Conservation (phyloP, 2,113 vertebrate species). For the Otus sunia region DNA sequence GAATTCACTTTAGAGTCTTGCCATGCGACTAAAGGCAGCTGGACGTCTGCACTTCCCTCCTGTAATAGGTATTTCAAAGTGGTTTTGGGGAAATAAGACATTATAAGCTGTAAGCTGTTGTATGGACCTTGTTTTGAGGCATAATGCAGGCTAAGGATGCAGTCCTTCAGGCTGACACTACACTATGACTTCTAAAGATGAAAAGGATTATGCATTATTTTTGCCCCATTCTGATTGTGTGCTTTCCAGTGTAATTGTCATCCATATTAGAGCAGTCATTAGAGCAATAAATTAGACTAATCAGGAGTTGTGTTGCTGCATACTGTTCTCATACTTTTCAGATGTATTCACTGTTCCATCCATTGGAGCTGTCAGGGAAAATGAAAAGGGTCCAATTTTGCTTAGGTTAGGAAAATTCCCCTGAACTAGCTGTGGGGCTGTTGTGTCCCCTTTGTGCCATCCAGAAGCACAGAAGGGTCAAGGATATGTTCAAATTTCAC, state of each 20-base stretch:
- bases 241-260: background rate
- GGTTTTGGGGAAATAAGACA: background rate
- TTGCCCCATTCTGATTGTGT: background rate
- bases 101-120: background rate
- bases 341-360: background rate
- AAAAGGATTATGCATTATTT: background rate
- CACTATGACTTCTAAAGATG: background rate
- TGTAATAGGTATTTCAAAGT: background rate
- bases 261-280: background rate
- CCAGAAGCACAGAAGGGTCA: background rate
- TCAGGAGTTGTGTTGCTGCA: background rate
- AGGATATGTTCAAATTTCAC: background rate
- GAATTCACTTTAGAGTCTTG: background rate
- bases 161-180: background rate
- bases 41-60: background rate
- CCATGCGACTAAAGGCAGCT: too few species aligned
- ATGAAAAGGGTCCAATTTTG: background rate
- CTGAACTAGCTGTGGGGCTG: background rate
- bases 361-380: background rate
- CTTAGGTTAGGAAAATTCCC: background rate
- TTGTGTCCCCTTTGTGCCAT: background rate
- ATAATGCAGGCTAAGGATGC: background rate
- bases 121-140: background rate
- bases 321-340: background rate
- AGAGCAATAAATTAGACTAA: background rate